Percentiles rank a stretch among this genome's conserved stretches.
Conservation (phyloP, 2,113 vertebrate species). For the Elanus axillaris region DNA sequence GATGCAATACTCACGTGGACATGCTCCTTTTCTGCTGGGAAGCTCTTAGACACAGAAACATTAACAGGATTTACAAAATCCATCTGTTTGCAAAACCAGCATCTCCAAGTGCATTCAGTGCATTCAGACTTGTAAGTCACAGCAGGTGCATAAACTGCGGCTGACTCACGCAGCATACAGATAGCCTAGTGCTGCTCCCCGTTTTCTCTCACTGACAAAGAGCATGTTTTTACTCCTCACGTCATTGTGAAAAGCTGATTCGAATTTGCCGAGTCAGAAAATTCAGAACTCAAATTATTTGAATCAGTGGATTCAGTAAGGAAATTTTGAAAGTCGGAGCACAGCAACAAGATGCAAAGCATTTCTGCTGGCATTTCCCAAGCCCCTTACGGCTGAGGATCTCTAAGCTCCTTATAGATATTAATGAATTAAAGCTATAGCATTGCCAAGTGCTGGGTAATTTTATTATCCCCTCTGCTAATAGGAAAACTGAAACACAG, state of each 20-base stretch:
- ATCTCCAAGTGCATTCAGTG: background rate
- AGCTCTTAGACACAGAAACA: slow-evolving; percentile 14
- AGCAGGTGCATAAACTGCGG: slow-evolving; percentile 31
- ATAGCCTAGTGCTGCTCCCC: background rate
- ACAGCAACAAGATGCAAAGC: background rate
- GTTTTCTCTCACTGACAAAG: background rate
- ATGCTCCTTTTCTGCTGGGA: slow-evolving; percentile 24
- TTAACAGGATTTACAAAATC: slow-evolving; percentile 48
- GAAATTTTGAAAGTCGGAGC: background rate
- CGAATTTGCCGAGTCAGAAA: background rate
- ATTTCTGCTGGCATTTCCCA: background rate
- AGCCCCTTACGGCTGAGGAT: background rate
- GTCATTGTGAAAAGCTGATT: background rate
- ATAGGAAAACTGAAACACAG: background rate
- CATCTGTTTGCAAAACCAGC: slow-evolving; percentile 46
- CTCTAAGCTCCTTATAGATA: slow-evolving; percentile 19
- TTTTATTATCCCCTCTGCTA: slow-evolving; percentile 33
- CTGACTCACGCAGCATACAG: background rate
- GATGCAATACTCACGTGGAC: slow-evolving; percentile 34
- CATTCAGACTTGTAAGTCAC: slow-evolving; percentile 4
- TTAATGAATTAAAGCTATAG: slow-evolving; percentile 37
- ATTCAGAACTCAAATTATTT: background rate
- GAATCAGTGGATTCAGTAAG: background rate
- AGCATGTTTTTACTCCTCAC: background rate
- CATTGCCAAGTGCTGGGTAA: slow-evolving; percentile 5